Evolutionary conservation across 2,797 vertebrate genomes (phyloP).

Genomic region (Cirrhinus mrigala): DNA sequence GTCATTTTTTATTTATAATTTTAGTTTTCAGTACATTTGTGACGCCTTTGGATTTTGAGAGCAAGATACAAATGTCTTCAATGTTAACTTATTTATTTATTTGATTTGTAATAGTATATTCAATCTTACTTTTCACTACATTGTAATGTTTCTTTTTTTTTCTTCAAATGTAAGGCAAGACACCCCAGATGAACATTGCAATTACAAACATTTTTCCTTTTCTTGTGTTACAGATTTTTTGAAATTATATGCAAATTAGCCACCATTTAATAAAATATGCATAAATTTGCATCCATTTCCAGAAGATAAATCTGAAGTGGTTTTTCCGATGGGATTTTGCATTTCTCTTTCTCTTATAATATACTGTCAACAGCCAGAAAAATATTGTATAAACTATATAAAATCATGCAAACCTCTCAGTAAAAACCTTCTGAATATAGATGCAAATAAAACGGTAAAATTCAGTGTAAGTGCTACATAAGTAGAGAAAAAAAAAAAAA

Average conservation of each 20-base stretch:
- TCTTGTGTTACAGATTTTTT: neutral
- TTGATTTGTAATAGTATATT: neutral
- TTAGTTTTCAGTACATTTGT: neutral
- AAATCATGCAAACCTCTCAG: neutral
- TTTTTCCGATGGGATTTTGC: too few relatives aligned
- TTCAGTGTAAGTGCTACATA: neutral
- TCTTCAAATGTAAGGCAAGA: neutral
- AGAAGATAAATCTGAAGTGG: neutral
- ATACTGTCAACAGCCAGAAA: neutral
- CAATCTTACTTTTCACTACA: neutral
- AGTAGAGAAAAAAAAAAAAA: neutral
- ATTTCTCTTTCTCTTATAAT: neutral
- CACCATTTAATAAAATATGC: neutral
- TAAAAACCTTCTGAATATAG: neutral
- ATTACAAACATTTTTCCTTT: neutral
- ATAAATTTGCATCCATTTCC: neutral
- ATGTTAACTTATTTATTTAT: constrained; percentile 4
- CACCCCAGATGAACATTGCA: neutral
- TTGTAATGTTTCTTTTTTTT: neutral
- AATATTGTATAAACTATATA: neutral
- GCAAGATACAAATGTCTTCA: neutral
- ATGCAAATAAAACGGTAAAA: neutral
- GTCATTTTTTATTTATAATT: constrained; percentile 5
- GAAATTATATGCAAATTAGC: neutral
- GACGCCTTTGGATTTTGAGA: neutral